Conservation (phyloP, 2,113 vertebrate species). For the Pteropus alecto region DNA sequence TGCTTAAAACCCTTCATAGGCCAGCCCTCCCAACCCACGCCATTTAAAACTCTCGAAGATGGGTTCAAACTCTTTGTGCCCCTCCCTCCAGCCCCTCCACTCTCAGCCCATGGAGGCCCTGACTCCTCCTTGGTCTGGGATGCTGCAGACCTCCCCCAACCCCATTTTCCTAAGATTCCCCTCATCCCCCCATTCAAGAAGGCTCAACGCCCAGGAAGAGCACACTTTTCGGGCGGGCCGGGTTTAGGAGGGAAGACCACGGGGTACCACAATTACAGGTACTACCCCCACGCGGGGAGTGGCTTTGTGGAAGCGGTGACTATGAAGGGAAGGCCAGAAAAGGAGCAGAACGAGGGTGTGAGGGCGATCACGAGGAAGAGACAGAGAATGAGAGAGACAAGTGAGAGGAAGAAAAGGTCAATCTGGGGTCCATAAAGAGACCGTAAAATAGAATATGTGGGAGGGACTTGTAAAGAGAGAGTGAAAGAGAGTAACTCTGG, state of each 20-base stretch:
- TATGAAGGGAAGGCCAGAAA: neutral
- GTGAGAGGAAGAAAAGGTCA: no score
- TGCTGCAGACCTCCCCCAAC: neutral
- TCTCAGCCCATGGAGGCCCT: rapidly evolving
- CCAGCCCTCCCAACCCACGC: neutral
- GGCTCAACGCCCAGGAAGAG: neutral
- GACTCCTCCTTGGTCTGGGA: rapidly evolving
- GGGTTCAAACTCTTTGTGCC: neutral
- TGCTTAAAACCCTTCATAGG: neutral
- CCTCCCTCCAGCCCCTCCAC: neutral
- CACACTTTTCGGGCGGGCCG: neutral
- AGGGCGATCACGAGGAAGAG: neutral
- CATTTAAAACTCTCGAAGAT: neutral
- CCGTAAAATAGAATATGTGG: no score
- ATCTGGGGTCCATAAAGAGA: no score
- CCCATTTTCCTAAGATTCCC: no score
- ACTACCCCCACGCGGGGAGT: neutral
- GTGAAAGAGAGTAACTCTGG: no score
- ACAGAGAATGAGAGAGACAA: neutral
- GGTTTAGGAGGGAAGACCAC: neutral
- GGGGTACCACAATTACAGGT: neutral
- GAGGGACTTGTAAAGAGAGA: no score
- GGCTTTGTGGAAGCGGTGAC: neutral
- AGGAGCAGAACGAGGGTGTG: neutral
- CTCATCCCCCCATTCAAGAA: rapidly evolving